Conservation (phyloP, 2,797 vertebrate genomes). For the Parambassis ranga region DNA sequence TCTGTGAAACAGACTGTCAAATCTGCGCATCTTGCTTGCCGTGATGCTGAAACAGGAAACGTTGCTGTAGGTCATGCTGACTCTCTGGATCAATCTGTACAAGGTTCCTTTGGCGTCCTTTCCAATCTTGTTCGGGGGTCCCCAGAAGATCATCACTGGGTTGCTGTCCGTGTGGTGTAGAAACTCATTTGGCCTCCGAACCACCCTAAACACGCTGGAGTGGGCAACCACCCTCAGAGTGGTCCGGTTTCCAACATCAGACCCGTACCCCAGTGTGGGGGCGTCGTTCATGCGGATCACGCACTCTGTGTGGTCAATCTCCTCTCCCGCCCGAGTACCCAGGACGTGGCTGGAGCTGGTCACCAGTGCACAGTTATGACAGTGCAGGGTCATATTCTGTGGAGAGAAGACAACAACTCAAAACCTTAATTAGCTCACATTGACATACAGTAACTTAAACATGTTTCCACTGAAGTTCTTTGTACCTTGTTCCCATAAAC, state of each 20-base stretch:
- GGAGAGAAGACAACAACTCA: background rate
- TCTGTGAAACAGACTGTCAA: conserved; percentile 89
- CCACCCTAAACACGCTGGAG: conserved; percentile 92
- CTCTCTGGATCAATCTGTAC: conserved; percentile 89
- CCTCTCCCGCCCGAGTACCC: conserved; percentile 82
- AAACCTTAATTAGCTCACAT: too few relatives aligned
- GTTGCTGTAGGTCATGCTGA: conserved; percentile 85
- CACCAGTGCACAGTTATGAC: conserved; percentile 88
- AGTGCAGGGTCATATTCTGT: conserved; percentile 88
- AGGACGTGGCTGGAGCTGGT: conserved; percentile 96
- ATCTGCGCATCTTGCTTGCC: conserved; percentile 88
- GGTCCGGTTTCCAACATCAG: conserved; percentile 90
- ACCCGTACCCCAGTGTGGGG: conserved; percentile 86
- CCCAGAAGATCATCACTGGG: conserved; percentile 92
- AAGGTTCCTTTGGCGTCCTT: conserved; percentile 85
- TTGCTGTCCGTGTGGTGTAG: conserved; percentile 81
- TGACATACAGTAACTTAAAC: background rate
- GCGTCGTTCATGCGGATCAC: conserved; percentile 98
- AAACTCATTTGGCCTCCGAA: conserved; percentile 88
- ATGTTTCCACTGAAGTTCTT: too few relatives aligned
- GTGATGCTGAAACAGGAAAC: conserved; percentile 86
- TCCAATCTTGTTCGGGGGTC: conserved; percentile 89
- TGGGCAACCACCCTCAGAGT: conserved; percentile 93
- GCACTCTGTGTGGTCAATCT: conserved; percentile 88
- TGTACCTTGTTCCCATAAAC: conserved; percentile 91